Evolutionary conservation across 1,140 invertebrate genomes (phyloP), one percentile per base, ranked within the genome.

Genomic region (Heliconius congener): DNA sequence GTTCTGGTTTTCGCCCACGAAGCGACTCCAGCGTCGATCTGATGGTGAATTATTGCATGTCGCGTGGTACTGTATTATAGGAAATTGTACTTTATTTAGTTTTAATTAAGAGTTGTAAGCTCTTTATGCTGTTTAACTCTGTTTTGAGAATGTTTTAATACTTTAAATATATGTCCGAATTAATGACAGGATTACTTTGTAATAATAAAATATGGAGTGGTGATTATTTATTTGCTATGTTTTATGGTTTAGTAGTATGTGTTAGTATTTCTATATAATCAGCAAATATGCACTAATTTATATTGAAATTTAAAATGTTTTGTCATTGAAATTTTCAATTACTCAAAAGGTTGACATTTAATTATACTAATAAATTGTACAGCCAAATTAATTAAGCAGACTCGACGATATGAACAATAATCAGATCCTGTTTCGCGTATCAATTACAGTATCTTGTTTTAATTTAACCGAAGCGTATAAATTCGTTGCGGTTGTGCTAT

Each of bases 31-130:
- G 81, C 83, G 85, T 91, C 89, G 90, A 91, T 91, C 89, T 85
- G 82, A 80, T 87, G 81, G 87, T 92, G 90, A 92, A 91, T 89
- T 90, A 93, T 93, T 92, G 6, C 37, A 66, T 3, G 60, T 66
- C 60, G 30, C 16, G 3, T 16, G 60, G 0, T 66, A 16, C 27
- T 13, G 60, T 66, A 16, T 66, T 30, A 30, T 5, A 66, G 60
- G 11, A 66, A 30, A 66, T 30, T 66, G 27, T 5, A 16, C 60
- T 66, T 66, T 66, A 66, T 0, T 30, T 30, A 0, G 11, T 16
- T 30, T 1, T 66, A 66, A 42, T 72, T 72, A 19, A 72, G 34
- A 71, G 3, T 4, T 66, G 4, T 5, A 52, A 52, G 23, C 18
- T 52, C 50, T 71, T 71, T 71, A 71, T 18, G 1, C 23, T 71